Evolutionary conservation across 2,113 vertebrate species (phyloP).

Genomic region (Mesoclemmys tuberculata): DNA sequence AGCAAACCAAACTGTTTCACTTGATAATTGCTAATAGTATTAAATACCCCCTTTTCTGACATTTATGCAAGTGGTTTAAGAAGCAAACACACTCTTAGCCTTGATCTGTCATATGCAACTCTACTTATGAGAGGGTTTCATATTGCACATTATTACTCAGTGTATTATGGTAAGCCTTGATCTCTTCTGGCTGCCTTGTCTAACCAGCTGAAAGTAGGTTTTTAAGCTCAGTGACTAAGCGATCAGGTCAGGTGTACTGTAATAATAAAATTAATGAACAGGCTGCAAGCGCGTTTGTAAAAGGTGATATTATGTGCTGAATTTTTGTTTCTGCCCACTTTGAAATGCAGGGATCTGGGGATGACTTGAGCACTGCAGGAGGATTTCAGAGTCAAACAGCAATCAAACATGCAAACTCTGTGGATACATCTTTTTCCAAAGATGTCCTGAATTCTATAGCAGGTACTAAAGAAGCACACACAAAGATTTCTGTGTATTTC

Average conservation of each 20-base stretch:
- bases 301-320: not conserved
- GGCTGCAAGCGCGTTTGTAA: not conserved
- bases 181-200: not conserved
- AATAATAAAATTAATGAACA: not conserved
- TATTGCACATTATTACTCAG: not conserved
- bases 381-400: slow-evolving; percentile 83
- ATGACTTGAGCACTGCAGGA: slow-evolving; percentile 91
- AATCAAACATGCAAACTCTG: slow-evolving; percentile 90
- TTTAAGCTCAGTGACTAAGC: not conserved
- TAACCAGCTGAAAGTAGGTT: not conserved
- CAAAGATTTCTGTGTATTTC: slow-evolving; percentile 32
- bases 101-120: not conserved
- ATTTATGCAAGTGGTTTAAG: not conserved
- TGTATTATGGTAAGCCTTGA: not conserved
- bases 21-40: not conserved
- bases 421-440: slow-evolving; percentile 97
- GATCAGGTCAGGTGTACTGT: not conserved
- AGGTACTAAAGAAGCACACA: slow-evolving; percentile 78
- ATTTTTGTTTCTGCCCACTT: slow-evolving; percentile 1
- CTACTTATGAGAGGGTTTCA: not conserved
- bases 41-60: not conserved
- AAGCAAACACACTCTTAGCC: not conserved
- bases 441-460: slow-evolving; percentile 98
- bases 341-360: slow-evolving; percentile 89
- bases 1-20: not conserved